Evolutionary conservation across 1,140 invertebrate genomes (phyloP), one percentile per base, ranked within the genome.

Genomic region (Tetramorium parvispinum): DNA sequence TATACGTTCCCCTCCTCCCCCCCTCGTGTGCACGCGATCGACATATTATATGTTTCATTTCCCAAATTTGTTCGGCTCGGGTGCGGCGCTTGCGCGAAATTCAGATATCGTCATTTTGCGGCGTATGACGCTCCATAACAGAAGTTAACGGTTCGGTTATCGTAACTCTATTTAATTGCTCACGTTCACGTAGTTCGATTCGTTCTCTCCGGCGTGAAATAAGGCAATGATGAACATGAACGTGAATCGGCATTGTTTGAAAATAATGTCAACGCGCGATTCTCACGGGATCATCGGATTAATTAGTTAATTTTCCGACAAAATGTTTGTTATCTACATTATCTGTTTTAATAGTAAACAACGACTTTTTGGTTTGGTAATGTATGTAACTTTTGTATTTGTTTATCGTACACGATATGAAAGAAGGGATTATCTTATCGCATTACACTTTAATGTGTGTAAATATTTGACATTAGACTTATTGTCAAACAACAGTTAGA

Each of bases 131-230:
- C 24, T 76, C 55, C 71, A 87, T 88, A 92, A 90, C 85, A 63
- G 55, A 63, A 85, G 65, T 91, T 86, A 91, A 91, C 86, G 87
- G 82, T 65, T 86, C 43, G 49, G 68, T 83, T 90, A 91, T 90
- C 73, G 61, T 91, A 88, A 87, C 71, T 88, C 40, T 78, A 81
- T 89, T 89, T 86, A 89, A 87, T 46, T 83, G 53, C 40, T 40
- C 55, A 55, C 27, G n/a, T 88, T 73, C 0, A 18, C 53, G 21
- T 71, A 87, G 32, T 40, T 57, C 11, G 18, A 18, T 68, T 24
- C 51, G 53, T 75, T 40, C 24, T 85, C 70, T 46, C 53, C 7
- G 24, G 46, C 66, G 53, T 53, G 53, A 85, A 81, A 59, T 32
- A 88, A 82, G 59, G 2, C 11, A 24, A 65, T 13, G 32, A 73